Conservation (phyloP, 2,113 vertebrate species). For the Myiozetetes cayanensis region DNA sequence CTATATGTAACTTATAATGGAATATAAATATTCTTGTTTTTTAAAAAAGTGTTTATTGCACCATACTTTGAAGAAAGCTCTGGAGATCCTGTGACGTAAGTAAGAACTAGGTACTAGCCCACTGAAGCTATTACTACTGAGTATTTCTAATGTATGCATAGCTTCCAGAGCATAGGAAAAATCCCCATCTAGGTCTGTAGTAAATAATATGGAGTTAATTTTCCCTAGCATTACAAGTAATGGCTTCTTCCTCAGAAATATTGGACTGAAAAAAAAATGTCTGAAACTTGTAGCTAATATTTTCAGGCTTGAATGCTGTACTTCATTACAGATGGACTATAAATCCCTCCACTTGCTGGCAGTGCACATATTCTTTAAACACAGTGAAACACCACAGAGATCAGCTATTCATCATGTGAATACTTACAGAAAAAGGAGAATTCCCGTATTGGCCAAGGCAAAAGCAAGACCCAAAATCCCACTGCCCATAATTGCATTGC, state of each 20-base stretch:
- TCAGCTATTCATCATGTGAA: neutral
- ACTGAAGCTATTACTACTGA: neutral
- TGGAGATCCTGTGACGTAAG: neutral
- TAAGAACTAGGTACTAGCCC: neutral
- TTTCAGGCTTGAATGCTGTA: neutral
- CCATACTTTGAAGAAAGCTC: neutral
- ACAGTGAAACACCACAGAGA: neutral
- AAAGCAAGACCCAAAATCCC: constrained; percentile 82
- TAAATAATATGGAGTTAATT: neutral
- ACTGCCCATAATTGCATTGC: constrained; percentile 84
- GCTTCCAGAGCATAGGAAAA: neutral
- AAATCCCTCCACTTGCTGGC: neutral
- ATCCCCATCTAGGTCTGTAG: neutral
- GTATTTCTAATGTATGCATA: neutral
- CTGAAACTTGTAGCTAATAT: neutral
- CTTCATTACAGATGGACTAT: neutral
- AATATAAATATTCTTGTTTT: neutral
- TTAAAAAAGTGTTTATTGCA: neutral
- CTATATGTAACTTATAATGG: neutral
- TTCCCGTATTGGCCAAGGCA: constrained; percentile 81
- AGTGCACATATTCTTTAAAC: neutral
- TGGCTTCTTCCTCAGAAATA: accelerated
- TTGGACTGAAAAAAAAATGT: neutral
- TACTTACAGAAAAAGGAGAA: constrained; percentile 82
- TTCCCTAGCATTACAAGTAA: neutral